Conservation (phyloP, 2,888 invertebrate species). For the Plutella xylostella region DNA sequence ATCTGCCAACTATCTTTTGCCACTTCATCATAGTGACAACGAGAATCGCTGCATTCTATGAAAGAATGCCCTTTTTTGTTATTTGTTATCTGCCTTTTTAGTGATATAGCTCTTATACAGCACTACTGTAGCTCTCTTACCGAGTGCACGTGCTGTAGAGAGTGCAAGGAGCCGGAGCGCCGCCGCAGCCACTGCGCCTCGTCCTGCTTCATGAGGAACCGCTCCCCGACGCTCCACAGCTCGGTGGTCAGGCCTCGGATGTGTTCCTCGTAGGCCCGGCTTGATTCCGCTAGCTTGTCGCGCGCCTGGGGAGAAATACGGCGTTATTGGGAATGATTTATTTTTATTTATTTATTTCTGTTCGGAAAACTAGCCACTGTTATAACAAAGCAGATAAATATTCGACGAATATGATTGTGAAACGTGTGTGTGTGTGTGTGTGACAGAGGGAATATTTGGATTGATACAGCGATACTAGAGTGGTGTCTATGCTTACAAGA, state of each 20-base stretch:
- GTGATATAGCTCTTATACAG: background rate
- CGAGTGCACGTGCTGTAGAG: slow-evolving; percentile 54
- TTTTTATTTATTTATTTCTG: too few species aligned
- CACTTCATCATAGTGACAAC: too few species aligned
- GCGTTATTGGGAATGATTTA: background rate
- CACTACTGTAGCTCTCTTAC: slow-evolving; percentile 36
- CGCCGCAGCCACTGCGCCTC: slow-evolving; percentile 63
- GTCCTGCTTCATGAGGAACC: slow-evolving; percentile 66
- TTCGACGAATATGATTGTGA: too few species aligned
- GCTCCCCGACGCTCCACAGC: slow-evolving; percentile 73
- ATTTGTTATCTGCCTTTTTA: background rate
- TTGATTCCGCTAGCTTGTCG: slow-evolving; percentile 51
- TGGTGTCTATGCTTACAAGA: too few species aligned
- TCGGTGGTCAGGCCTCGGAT: slow-evolving; percentile 63
- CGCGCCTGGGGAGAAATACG: slow-evolving; percentile 32
- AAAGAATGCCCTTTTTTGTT: background rate
- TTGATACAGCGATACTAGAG: too few species aligned
- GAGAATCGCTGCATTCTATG: too few species aligned
- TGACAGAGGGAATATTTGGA: too few species aligned
- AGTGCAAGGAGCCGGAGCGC: slow-evolving; percentile 51
- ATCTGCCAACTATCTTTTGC: too few species aligned
- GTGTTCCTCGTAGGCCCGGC: slow-evolving; percentile 46
- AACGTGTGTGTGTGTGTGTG: too few species aligned
- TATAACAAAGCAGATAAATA: too few species aligned
- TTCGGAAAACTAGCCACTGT: too few species aligned